Percentiles rank a stretch among this genome's conserved stretches.
These are phyloP conservation scores for Oryzias woworae DNA, from an alignment of 2,113 vertebrate species.

Conservation along the genomic window DNA sequence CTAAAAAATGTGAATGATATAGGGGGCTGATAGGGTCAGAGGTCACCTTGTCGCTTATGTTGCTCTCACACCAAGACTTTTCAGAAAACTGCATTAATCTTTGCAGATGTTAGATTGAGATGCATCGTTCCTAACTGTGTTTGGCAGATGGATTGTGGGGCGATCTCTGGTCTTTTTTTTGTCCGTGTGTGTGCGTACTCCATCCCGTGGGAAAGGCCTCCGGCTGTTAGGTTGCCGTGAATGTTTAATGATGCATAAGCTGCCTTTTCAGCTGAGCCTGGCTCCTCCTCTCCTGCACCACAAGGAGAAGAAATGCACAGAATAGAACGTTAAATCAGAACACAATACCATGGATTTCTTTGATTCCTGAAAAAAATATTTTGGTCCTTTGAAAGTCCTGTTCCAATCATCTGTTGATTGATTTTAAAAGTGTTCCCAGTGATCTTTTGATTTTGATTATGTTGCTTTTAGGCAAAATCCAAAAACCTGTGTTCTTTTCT, in stretches of 20 bases:
- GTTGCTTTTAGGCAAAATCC: neutral
- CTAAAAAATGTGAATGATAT: slow-evolving; percentile 24
- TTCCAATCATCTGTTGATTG: no score
- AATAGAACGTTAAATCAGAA: neutral
- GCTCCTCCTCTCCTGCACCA: slow-evolving; percentile 5
- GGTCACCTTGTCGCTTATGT: slow-evolving; percentile 32
- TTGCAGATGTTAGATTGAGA: slow-evolving; percentile 39
- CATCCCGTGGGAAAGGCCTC: slow-evolving; percentile 67
- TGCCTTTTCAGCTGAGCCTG: slow-evolving; percentile 57
- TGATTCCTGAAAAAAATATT: no score
- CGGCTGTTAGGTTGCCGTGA: slow-evolving; percentile 45
- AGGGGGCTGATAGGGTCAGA: slow-evolving; percentile 26
- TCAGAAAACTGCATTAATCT: slow-evolving; percentile 26
- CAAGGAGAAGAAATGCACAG: neutral
- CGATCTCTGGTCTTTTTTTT: slow-evolving; percentile 10
- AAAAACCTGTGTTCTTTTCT: no score
- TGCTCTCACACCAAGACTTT: slow-evolving; percentile 7
- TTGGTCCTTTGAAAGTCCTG: neutral
- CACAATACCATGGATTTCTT: no score
- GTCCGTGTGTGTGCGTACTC: slow-evolving; percentile 10
- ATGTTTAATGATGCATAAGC: slow-evolving; percentile 58
- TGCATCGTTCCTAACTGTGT: slow-evolving; percentile 1
- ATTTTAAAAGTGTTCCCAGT: no score
- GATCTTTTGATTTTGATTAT: no score
- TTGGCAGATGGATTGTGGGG: slow-evolving; percentile 42